Base-by-base conservation (phyloP, 2,113 vertebrate genomes). In the Halcyon senegalensis region DNA sequence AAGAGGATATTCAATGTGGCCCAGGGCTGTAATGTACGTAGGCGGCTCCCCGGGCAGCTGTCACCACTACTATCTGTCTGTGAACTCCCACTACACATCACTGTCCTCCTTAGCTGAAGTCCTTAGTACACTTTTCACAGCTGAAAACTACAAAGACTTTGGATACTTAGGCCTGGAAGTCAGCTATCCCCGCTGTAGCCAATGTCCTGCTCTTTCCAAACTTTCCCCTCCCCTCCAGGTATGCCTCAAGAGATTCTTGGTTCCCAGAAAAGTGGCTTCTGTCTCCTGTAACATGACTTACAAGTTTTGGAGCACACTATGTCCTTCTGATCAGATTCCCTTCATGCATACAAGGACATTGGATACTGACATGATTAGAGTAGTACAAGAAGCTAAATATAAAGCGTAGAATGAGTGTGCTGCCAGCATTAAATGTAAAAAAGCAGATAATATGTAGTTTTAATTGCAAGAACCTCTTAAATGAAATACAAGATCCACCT, bases 291-390 rank as follows among this genome's bases (percentile, higher is more conserved):
- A 72, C 0, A 2, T 39, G 16, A 74, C 35, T 73, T 44, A 4
- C 8, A 73, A 69, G 21, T 58, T 93, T 50, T 76, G 59, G 21
- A 80, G 37, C 33, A 58, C 5, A n/a, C 4, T 21, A 35, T 25
- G 19, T 31, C 11, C 23, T 74, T 67, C 39, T 2, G 5, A 20
- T 33, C 7, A 1, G 28, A 81, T 19, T 81, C 13, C 4, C 4
- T 68, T 74, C 0, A 0, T 60, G 25, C 24, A 23, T 24, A 30
- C 0, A 0, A 84, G n/a, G 41, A 20, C 7, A 1, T 43, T 35
- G 77, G 43, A 72, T 46, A 84, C 11, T 6, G 2, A 11, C 30
- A 7, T 19, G 11, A 89, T 78, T 67, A 43, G 13, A 2, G 7
- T 55, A 41, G 50, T 50, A 63, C 2, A 44, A 56, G 35, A 90